A percentile compares a stretch with the other conserved stretches of the same genome.
These are phyloP conservation scores for Enteromius fasciolatus DNA, from an alignment of 2,797 vertebrate genomes.

Conservation along the genomic window DNA sequence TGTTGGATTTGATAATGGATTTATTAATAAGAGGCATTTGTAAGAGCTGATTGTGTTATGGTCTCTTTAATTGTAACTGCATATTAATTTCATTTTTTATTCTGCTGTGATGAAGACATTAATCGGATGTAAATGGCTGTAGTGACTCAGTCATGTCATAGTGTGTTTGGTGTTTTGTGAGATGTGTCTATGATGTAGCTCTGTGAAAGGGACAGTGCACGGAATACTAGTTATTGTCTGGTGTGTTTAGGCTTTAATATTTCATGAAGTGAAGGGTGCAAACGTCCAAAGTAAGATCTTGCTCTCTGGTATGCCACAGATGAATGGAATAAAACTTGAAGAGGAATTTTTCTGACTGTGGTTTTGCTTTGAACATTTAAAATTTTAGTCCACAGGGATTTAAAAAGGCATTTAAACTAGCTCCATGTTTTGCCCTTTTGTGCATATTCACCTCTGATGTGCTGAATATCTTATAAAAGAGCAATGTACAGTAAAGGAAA, in stretches of 20 bases:
- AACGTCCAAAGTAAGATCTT: conserved; percentile 2
- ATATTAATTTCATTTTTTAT: conserved; percentile 35
- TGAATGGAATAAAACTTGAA: conserved; percentile 21
- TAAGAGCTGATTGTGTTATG: conserved; percentile 6
- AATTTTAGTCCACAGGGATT: conserved; percentile 33
- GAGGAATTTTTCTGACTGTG: conserved; percentile 38
- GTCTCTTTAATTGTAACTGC: conserved; percentile 39
- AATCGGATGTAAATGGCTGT: conserved; percentile 31
- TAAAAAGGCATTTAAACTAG: conserved; percentile 26
- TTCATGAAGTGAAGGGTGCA: conserved; percentile 22
- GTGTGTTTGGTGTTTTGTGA: conserved; percentile 29
- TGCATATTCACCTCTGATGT: conserved; percentile 16
- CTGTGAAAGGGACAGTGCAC: conserved; percentile 6
- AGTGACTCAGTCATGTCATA: neutral
- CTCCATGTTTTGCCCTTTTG: conserved; percentile 37
- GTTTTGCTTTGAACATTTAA: conserved; percentile 30
- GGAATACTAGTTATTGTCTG: conserved; percentile 30
- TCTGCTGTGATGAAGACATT: neutral
- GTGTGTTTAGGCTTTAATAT: conserved; percentile 31
- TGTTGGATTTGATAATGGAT: neutral
- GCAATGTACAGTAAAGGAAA: neutral
- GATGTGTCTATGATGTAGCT: conserved; percentile 31
- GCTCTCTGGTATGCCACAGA: conserved; percentile 14
- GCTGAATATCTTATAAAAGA: conserved; percentile 8
- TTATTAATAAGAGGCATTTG: neutral